Percentiles rank a stretch among this genome's conserved stretches.
phyloP scores from a whole-genome alignment of 2,113 vertebrate genomes.

The Chlorocebus sabaeus region DNA sequence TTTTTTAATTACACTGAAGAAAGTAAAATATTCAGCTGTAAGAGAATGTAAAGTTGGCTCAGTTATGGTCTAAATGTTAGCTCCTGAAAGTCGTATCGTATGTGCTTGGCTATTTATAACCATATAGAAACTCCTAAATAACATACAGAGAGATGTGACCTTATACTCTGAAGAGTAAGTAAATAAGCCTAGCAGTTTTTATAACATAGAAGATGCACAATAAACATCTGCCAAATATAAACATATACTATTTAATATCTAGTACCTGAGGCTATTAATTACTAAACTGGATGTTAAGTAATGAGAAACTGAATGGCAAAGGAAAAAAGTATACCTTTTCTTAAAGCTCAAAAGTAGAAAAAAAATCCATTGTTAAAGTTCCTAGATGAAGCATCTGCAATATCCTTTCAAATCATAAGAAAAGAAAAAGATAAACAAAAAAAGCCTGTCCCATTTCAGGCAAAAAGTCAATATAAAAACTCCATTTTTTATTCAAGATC shows the following conservation, averaged over 20 bases:
- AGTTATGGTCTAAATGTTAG: conserved; percentile 75
- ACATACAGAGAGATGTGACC: conserved; percentile 71
- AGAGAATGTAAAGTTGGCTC: conserved; percentile 76
- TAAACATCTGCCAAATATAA: conserved; percentile 67
- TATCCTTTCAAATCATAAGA: conserved; percentile 79
- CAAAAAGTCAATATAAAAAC: conserved; percentile 74
- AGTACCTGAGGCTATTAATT: conserved; percentile 70
- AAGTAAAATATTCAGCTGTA: conserved; percentile 73
- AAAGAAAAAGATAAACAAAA: conserved; percentile 75
- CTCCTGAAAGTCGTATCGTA: conserved; percentile 63
- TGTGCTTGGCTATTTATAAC: conserved; percentile 66
- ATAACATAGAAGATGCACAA: conserved; percentile 46
- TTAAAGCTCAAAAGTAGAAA: conserved; percentile 78
- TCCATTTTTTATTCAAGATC: conserved; percentile 68
- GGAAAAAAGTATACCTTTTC: conserved; percentile 65
- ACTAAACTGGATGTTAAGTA: conserved; percentile 71
- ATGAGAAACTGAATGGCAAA: conserved; percentile 62
- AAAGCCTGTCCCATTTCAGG: conserved; percentile 65
- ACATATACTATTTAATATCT: conserved; percentile 71
- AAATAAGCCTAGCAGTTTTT: conserved; percentile 46
- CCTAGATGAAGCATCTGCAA: conserved; percentile 74
- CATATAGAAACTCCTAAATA: conserved; percentile 78
- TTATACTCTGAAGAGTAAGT: conserved; percentile 76
- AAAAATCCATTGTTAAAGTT: conserved; percentile 76
- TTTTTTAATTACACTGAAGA: conserved; percentile 62